These are phyloP conservation scores for Actinemys pallida DNA, from an alignment of 2,113 vertebrate genomes.

Conservation along the genomic window DNA sequence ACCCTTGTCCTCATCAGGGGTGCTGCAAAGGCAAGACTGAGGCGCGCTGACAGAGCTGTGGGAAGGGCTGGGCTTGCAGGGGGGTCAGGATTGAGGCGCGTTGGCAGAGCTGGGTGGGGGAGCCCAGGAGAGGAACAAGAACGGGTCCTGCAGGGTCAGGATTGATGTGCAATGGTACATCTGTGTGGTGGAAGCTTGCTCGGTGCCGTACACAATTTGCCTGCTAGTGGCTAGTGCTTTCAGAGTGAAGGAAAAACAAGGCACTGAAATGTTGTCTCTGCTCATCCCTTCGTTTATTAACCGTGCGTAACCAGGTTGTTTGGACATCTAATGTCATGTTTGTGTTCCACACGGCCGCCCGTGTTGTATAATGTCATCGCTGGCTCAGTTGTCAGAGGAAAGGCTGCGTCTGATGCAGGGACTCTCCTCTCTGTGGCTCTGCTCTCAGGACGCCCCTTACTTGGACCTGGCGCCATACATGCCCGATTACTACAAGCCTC, in stretches of 20 bases:
- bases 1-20: not conserved
- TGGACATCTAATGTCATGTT: not conserved
- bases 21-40: not conserved
- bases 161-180: not conserved
- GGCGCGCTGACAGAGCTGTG: not conserved
- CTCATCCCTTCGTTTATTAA: not conserved
- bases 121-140: not conserved
- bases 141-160: not conserved
- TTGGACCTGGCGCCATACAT: conserved; percentile 97
- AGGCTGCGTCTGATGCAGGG: not conserved
- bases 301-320: not conserved
- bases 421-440: not conserved
- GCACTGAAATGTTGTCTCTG: not conserved
- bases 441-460: conserved; percentile 92
- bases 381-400: not conserved
- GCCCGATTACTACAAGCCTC: conserved; percentile 98
- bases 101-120: not conserved
- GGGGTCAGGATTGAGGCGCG: not conserved
- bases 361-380: too few species aligned
- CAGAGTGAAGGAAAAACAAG: not conserved
- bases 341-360: not conserved
- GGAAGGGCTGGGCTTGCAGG: not conserved
- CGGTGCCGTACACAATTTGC: not conserved
- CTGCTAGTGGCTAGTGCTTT: not conserved
- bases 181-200: not conserved